Conservation (phyloP, 2,113 vertebrate species). For the Tenrec ecaudatus region DNA sequence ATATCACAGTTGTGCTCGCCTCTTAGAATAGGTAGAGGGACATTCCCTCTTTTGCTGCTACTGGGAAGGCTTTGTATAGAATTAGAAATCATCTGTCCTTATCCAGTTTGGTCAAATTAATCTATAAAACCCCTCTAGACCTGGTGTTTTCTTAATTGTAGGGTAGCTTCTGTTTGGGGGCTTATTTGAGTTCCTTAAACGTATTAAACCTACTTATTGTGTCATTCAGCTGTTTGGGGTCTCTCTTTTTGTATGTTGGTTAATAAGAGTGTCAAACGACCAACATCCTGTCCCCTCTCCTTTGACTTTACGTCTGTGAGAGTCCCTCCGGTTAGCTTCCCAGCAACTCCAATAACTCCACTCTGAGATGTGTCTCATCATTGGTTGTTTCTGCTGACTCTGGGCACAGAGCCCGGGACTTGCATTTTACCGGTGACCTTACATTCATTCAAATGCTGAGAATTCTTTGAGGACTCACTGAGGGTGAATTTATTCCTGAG, state of each 20-base stretch:
- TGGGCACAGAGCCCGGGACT: not conserved
- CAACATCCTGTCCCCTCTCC: not conserved
- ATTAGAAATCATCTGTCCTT: not conserved
- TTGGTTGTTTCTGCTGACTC: constrained; percentile 17
- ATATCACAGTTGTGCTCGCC: not conserved
- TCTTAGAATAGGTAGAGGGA: not conserved
- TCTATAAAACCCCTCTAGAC: not conserved
- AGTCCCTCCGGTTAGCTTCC: not conserved
- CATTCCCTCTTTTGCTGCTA: not conserved
- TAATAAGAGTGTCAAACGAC: not conserved
- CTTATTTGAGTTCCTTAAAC: not conserved
- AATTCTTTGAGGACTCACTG: constrained; percentile 5
- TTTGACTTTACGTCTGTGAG: not conserved
- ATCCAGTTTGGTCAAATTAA: not conserved
- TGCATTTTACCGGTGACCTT: not conserved
- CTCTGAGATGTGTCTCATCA: not conserved
- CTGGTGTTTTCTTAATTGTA: constrained; percentile 15
- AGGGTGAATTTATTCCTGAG: not conserved
- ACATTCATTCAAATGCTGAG: not conserved
- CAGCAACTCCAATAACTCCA: not conserved
- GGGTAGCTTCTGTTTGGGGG: not conserved
- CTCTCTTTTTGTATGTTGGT: not conserved
- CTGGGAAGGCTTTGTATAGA: not conserved
- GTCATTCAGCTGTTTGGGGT: not conserved
- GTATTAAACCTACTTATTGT: not conserved